phyloP scores from a whole-genome alignment of 1,140 invertebrate genomes.

The Campodea augens region DNA sequence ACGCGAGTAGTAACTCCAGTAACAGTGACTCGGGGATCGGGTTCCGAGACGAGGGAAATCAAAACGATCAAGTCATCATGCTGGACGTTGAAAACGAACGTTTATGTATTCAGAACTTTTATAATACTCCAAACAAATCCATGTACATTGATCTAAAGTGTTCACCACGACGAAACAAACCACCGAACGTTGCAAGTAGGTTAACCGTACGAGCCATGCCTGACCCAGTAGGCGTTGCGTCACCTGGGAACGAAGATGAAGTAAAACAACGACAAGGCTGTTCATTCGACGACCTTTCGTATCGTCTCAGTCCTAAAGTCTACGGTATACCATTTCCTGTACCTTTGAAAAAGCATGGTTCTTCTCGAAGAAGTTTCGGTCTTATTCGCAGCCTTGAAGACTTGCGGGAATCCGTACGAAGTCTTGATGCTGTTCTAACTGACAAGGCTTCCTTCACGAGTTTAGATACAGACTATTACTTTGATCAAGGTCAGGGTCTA shows the following conservation, averaged over 20 bases:
- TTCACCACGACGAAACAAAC: not conserved
- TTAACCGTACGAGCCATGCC: constrained; percentile 33
- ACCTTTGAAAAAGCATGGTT: not conserved
- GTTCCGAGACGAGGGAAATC: constrained; percentile 65
- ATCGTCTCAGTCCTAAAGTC: not conserved
- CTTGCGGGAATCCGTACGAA: not conserved
- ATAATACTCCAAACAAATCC: too few species aligned
- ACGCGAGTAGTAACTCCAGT: constrained; percentile 62
- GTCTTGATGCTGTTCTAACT: not conserved
- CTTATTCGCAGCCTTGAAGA: not conserved
- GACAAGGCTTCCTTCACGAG: not conserved
- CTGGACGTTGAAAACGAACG: constrained; percentile 46
- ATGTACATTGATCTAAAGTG: too few species aligned
- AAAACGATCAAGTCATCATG: constrained; percentile 58
- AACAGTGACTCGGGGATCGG: constrained; percentile 91
- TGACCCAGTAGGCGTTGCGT: constrained; percentile 20
- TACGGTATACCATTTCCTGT: too few species aligned
- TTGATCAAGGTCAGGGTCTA: too few species aligned
- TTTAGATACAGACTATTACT: too few species aligned
- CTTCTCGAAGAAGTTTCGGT: not conserved
- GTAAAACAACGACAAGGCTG: not conserved
- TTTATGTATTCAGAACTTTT: constrained; percentile 23
- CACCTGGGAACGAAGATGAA: constrained; percentile 4
- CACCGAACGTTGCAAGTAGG: constrained; percentile 12
- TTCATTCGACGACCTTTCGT: not conserved